Evolutionary conservation across 2,113 vertebrate species (phyloP), one percentile per base, ranked within the genome.

Genomic region (rat (Rattus norvegicus)): DNA sequence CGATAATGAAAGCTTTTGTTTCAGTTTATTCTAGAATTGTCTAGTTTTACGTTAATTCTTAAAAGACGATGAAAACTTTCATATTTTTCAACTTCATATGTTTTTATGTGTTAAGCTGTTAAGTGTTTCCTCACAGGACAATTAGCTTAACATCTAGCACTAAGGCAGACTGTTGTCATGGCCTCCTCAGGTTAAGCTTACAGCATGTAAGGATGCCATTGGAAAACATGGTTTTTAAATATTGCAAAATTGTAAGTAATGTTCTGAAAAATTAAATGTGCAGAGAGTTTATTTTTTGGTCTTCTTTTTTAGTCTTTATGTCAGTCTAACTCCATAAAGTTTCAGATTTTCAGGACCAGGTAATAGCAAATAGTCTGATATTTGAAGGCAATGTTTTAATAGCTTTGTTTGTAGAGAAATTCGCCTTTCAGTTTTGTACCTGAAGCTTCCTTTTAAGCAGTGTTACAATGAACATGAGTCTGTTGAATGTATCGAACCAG

Each of bases 1-100:
- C 93, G 85, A 81, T 72, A 92, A 87, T 70, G 52, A 88, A 91
- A 85, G 33, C 72, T 94, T 76, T 93, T 8, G 47, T 90, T 94
- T 94, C 67, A 96, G 19, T 61, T 95, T 96, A 81, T 96, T 92
- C 91, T 88, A 92, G 39, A 94, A 94, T 92, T 28, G 67, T 77
- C 22, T 90, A 86, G 70, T 94, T 97, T 97, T 96, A 95, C 49
- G 89, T 91, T 94, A 85, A 88, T 81, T 92, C 30, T 93, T 28
- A 98, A 94, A 92, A 93, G 61, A 89, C 28, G 67, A 65, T 67
- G 20, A 91, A 52, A 79, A 67, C 28, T 7, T 8, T 63, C 14
- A 49, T 49, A 36, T 52, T 61, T 65, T 79, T 54, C 61, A 67
- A 28, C 20, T 28, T 77, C 30, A 28, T n/a, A 49, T 70, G 13